A percentile compares a stretch with the other conserved stretches of the same genome.
These are phyloP conservation scores for Lutraria lutraria DNA, from an alignment of 2,888 invertebrate species.

Conservation along the genomic window DNA sequence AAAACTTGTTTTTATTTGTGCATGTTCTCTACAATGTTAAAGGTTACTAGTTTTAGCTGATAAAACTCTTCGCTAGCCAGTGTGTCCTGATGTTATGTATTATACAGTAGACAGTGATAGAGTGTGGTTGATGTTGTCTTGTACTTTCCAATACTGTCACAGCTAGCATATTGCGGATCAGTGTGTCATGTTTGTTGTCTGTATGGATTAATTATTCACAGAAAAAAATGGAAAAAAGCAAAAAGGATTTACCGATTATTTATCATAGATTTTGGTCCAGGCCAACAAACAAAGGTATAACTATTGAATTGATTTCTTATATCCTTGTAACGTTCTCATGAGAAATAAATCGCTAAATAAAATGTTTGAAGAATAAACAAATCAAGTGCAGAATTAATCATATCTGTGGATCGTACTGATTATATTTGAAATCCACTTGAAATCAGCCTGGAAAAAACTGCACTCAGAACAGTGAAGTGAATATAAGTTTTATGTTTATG, in stretches of 20 bases:
- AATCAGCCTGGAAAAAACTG: not conserved
- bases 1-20: not conserved
- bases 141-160: not conserved
- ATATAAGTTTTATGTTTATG: not conserved
- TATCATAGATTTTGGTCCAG: conserved; percentile 13
- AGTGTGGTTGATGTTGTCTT: not conserved
- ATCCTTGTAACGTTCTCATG: not conserved
- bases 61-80: not conserved
- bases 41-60: not conserved
- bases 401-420: not conserved
- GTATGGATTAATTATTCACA: not conserved
- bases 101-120: not conserved
- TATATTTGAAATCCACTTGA: conserved; percentile 15
- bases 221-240: conserved; percentile 5
- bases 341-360: not conserved
- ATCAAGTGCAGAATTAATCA: conserved; percentile 8
- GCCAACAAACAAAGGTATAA: not conserved
- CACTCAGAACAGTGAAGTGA: not conserved
- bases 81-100: conserved; percentile 2
- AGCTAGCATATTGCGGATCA: not conserved
- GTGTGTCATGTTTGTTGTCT: not conserved
- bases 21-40: not conserved
- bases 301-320: not conserved
- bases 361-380: not conserved
- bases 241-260: conserved; percentile 21